These are phyloP conservation scores for Drosophila atroscutellata DNA, from an alignment of 2,888 invertebrate species.

Conservation along the genomic window DNA sequence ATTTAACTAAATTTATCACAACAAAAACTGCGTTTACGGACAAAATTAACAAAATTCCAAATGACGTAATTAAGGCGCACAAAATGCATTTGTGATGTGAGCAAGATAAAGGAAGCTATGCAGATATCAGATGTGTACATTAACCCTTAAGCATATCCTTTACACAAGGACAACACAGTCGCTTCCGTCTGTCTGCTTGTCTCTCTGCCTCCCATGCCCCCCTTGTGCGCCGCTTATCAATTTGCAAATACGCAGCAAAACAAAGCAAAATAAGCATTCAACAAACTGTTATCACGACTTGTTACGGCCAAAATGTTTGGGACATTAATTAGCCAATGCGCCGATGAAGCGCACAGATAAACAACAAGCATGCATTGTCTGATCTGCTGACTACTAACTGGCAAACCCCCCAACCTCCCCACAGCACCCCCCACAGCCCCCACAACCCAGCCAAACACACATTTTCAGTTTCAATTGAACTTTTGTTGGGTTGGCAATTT, in stretches of 20 bases:
- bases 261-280: constrained; percentile 41
- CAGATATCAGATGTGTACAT: neutral
- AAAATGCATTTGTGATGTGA: neutral
- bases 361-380: constrained; percentile 57
- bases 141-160: neutral
- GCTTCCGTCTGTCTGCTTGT: neutral
- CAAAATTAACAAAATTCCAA: neutral
- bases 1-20: no score
- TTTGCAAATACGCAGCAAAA: constrained; percentile 23
- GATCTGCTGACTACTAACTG: constrained; percentile 18
- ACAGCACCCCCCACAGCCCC: neutral
- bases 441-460: constrained; percentile 17
- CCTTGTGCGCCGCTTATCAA: constrained; percentile 32
- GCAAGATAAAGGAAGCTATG: neutral
- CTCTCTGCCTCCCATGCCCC: neutral
- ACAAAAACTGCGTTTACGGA: no score
- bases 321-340: constrained; percentile 64
- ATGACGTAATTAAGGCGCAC: neutral
- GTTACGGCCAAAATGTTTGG: constrained; percentile 49
- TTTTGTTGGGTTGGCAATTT: constrained; percentile 56
- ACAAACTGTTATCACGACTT: constrained; percentile 59
- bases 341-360: constrained; percentile 55
- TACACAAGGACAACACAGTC: neutral
- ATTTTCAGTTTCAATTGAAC: constrained; percentile 62
- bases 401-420: neutral